Evolutionary conservation across 1,140 invertebrate species (phyloP), one percentile per base, ranked within the genome.

Genomic region (Holotrichia oblita): DNA sequence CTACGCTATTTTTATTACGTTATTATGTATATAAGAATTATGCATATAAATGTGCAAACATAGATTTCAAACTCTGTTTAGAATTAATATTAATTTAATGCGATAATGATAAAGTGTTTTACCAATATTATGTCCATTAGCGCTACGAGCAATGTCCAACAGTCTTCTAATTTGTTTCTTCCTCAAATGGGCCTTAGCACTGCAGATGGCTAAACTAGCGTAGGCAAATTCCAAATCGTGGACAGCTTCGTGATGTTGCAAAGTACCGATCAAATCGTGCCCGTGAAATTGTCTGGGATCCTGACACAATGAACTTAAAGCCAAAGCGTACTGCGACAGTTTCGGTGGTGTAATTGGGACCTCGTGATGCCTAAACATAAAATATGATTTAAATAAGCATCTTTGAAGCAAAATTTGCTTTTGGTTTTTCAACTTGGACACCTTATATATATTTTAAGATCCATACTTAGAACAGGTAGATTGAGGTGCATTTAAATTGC

Each of bases 251-350:
- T 90, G 89, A 78, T 90, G 89, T 77, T 88, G 87, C 34, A 92
- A 86, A 0, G 90, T 89, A 40, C 90, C 90, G 3, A 90, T 89
- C 17, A 90, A 87, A 81, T 96, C 94, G 80, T 95, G 93, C 0
- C 93, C 93, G 85, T 96, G 92, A 85, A 96, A 96, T 79, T 94
- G 91, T 81, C 93, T 90, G 0, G 94, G 94, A 84, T 96, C 94
- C 85, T 93, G 92, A 86, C 95, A 96, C 34, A 95, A 88, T 2
- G 93, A 91, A 20, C 92, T 93, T 44, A 96, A 85, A 0, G 94
- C 93, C 6, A 96, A 88, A 0, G 93, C 91, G 85, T 94, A 96
- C 12, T 91, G 90, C 0, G 94, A 93, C 22, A 96, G 85, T 81
- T 91, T 90, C 3, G 92, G 91, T 8, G 94, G 89, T 7, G 93